Evolutionary conservation across 1,140 invertebrate genomes (phyloP).

Genomic region (Papilio aristodemus): DNA sequence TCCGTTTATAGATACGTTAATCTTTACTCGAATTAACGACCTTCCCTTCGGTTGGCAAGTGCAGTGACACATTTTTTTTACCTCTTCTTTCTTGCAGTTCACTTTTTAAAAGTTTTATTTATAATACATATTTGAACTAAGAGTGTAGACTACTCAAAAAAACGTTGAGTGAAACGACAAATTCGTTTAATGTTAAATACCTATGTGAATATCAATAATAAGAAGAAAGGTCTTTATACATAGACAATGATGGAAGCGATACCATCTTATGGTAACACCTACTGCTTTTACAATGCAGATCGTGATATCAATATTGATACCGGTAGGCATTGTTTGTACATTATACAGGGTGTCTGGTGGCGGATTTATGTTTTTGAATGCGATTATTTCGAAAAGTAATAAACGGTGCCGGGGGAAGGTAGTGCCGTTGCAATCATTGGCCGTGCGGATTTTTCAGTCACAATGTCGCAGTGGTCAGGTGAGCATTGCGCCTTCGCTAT

Average conservation of each 20-base stretch:
- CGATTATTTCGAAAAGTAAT: background rate
- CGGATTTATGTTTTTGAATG: background rate
- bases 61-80: conserved; percentile 3
- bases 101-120: too few species aligned
- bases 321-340: too few species aligned
- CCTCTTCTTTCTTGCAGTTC: conserved; percentile 10
- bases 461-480: conserved; percentile 35
- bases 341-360: conserved; percentile 3
- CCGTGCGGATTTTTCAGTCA: conserved; percentile 19
- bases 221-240: too few species aligned
- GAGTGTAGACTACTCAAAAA: too few species aligned
- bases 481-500: conserved; percentile 37
- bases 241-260: too few species aligned
- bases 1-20: conserved; percentile 58
- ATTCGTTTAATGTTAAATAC: too few species aligned
- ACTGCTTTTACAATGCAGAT: too few species aligned
- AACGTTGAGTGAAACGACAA: too few species aligned
- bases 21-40: conserved; percentile 42
- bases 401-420: background rate
- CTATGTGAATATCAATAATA: too few species aligned
- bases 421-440: background rate
- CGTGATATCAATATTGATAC: too few species aligned
- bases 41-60: conserved; percentile 33
- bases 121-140: too few species aligned
- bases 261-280: too few species aligned